These are phyloP conservation scores for Stictonetta naevosa DNA, from an alignment of 2,113 vertebrate genomes.

Conservation along the genomic window DNA sequence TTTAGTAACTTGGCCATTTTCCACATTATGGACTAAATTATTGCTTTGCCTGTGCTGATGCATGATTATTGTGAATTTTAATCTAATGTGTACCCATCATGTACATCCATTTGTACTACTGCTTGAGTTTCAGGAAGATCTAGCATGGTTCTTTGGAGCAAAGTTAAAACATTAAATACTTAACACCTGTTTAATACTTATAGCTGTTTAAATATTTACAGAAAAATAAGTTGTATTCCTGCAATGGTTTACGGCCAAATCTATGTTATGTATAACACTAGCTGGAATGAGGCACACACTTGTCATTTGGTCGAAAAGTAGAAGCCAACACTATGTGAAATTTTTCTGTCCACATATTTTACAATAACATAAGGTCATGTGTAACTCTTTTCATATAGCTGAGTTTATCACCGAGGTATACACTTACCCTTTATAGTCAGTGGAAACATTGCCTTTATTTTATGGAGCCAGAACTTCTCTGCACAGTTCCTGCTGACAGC, in stretches of 20 bases:
- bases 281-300: not conserved
- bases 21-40: not conserved
- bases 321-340: not conserved
- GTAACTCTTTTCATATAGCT: not conserved
- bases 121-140: not conserved
- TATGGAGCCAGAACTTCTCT: not conserved
- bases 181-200: not conserved
- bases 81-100: not conserved
- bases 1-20: not conserved
- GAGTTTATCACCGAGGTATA: not conserved
- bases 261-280: not conserved
- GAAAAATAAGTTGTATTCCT: not conserved
- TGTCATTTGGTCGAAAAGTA: not conserved
- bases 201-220: not conserved
- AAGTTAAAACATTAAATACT: not conserved
- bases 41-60: not conserved
- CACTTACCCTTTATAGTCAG: not conserved
- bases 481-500: not conserved
- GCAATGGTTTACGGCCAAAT: not conserved
- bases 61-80: not conserved
- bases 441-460: not conserved
- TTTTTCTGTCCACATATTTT: not conserved
- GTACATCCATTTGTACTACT: not conserved
- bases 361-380: not conserved
- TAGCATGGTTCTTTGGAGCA: not conserved